These are phyloP conservation scores for Hypomecis atomaria DNA, from an alignment of 2,888 invertebrate genomes.

Conservation along the genomic window DNA sequence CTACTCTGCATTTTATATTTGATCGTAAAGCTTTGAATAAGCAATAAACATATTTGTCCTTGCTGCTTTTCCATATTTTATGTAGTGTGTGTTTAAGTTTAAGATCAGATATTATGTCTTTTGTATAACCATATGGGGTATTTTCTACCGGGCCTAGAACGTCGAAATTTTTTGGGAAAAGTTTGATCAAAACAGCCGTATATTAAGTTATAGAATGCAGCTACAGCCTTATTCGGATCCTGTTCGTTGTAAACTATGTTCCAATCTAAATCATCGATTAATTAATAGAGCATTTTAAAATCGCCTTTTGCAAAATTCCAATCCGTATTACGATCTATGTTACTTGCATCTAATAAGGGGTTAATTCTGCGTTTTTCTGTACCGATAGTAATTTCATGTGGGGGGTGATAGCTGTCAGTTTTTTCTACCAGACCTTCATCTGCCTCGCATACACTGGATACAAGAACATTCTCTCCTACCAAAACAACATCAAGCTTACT, in stretches of 20 bases:
- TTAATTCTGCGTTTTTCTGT: neutral
- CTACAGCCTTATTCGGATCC: too few species aligned
- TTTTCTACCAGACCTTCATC: neutral
- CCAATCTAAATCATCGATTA: neutral
- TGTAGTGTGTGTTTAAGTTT: neutral
- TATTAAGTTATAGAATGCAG: too few species aligned
- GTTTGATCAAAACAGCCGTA: too few species aligned
- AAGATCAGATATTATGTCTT: neutral
- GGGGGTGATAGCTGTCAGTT: neutral
- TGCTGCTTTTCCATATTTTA: slow-evolving; percentile 52
- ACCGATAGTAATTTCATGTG: neutral
- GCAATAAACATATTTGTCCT: too few species aligned
- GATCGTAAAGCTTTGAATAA: too few species aligned
- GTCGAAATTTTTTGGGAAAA: too few species aligned
- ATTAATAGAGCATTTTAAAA: neutral
- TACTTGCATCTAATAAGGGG: neutral
- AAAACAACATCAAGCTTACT: neutral
- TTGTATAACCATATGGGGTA: too few species aligned
- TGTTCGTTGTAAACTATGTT: too few species aligned
- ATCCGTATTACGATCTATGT: neutral
- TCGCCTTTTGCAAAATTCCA: slow-evolving; percentile 4
- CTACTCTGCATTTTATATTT: too few species aligned
- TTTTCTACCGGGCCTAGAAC: too few species aligned
- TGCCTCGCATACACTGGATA: neutral
- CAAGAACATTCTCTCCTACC: neutral